Conservation (phyloP, 1,140 invertebrate species). For the Hyposmocoma kahamanoa region DNA sequence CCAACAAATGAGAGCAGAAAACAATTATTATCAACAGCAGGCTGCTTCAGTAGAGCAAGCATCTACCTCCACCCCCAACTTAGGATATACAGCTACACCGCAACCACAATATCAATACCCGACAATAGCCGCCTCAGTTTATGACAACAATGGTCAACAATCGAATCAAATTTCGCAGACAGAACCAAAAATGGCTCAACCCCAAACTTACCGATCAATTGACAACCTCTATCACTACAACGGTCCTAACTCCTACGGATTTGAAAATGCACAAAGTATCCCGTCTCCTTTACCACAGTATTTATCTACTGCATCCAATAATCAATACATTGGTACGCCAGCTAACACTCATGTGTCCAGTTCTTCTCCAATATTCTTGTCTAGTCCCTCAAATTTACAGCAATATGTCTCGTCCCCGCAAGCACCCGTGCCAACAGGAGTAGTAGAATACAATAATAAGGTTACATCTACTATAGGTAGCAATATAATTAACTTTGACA, state of each 20-base stretch:
- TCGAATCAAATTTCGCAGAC: conserved; percentile 35
- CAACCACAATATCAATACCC: conserved; percentile 56
- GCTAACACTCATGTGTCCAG: conserved; percentile 55
- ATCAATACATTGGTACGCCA: conserved; percentile 49
- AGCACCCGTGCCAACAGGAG: conserved; percentile 38
- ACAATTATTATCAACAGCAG: conserved; percentile 44
- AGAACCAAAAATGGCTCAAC: conserved; percentile 44
- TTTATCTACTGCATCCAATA: conserved; percentile 49
- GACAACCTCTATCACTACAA: conserved; percentile 44
- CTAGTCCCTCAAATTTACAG: conserved; percentile 49
- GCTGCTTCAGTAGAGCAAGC: conserved; percentile 24
- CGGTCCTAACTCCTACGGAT: conserved; percentile 32
- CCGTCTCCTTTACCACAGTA: conserved; percentile 43
- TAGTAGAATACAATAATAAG: conserved; percentile 45
- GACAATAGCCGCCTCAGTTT: conserved; percentile 37
- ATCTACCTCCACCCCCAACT: conserved; percentile 42
- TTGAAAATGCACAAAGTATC: conserved; percentile 43
- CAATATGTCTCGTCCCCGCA: conserved; percentile 62
- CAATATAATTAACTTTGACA: conserved; percentile 34
- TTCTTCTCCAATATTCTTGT: conserved; percentile 49
- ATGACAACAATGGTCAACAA: conserved; percentile 44
- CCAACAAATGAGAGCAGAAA: conserved; percentile 55
- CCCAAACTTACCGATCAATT: conserved; percentile 36
- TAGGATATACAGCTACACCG: conserved; percentile 54
- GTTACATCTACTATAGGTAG: conserved; percentile 33